Percentiles rank a stretch among this genome's conserved stretches.
Conservation (phyloP, 2,113 vertebrate genomes). For the Chinchilla lanigera region DNA sequence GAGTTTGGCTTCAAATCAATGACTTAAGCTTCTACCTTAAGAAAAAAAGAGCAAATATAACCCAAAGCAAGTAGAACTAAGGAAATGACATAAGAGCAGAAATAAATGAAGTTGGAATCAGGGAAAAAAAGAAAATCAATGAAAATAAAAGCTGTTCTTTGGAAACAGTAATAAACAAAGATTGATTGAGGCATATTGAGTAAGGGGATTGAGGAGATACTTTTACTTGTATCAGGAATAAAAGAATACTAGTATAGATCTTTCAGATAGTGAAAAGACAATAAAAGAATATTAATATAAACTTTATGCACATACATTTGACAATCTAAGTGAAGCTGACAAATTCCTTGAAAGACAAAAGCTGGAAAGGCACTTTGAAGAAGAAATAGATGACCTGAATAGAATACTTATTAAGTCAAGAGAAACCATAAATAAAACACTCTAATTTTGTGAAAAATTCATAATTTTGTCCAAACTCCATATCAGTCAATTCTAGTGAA, state of each 20-base stretch:
- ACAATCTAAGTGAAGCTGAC: not conserved
- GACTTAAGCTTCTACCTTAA: not conserved
- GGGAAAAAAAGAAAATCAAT: conserved; percentile 2
- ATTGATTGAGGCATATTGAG: not conserved
- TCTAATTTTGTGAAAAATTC: not conserved
- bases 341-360: not conserved
- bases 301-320: conserved; percentile 3
- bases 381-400: not conserved
- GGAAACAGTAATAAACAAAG: not conserved
- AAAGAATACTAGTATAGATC: not conserved
- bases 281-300: not conserved
- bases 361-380: not conserved
- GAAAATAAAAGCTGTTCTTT: not conserved
- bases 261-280: conserved; percentile 1
- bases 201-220: not conserved
- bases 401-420: not conserved
- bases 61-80: not conserved
- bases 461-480: not conserved
- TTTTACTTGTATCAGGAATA: not conserved
- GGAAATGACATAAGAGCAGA: not conserved
- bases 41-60: not conserved
- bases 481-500: not conserved
- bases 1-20: not conserved
- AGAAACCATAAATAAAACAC: not conserved
- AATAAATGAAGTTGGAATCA: not conserved